Base-by-base conservation (phyloP, 1,140 invertebrate genomes). In the Aphelinus certus region DNA sequence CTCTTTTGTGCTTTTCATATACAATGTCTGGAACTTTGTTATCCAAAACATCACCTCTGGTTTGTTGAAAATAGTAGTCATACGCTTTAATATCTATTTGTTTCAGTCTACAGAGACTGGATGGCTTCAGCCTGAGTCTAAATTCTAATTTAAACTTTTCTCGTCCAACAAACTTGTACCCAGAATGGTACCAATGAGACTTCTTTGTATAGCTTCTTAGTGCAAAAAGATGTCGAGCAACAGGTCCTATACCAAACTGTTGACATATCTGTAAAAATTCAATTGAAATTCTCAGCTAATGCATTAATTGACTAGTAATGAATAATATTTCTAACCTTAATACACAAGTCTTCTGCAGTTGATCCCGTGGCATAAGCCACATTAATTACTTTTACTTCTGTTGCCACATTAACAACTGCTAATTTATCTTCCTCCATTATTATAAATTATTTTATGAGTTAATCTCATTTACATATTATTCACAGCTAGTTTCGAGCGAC, bases 61-160 rank as follows among this genome's bases (percentile, higher is more conserved):
- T 93, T 92, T 97, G 96, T 85, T 93, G 91, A 84, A 95, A 97
- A 83, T 93, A 94, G 86, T 96, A 97, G 80, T 95, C 90, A 81
- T 95, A 95, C 9, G 95, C 93, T 67, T 90, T 90, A 45, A 85
- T 78, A 87, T 96, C 95, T 55, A 93, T 86, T 70, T 90, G 89
- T 75, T 91, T 91, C 10, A 96, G 84, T 70, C 89, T 88, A 49
- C 89, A 87, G 60, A 95, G 81, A 79, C 87, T 90, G 1, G 92
- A 86, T 43, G 93, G 91, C 85, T 94, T 95, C 81, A 93, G 96
- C 76, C 95, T 89, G 75, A 96, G 89, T 69, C 94, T 89, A 79
- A 96, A 93, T 74, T 94, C 93, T 79, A 93, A 92, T 78, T 88
- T 89, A 76, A 86, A 84, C 80, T 88, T 89, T 61, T 84, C 80